Evolutionary conservation across 2,797 vertebrate species (phyloP).

Genomic region (Arremon brunneinucha): DNA sequence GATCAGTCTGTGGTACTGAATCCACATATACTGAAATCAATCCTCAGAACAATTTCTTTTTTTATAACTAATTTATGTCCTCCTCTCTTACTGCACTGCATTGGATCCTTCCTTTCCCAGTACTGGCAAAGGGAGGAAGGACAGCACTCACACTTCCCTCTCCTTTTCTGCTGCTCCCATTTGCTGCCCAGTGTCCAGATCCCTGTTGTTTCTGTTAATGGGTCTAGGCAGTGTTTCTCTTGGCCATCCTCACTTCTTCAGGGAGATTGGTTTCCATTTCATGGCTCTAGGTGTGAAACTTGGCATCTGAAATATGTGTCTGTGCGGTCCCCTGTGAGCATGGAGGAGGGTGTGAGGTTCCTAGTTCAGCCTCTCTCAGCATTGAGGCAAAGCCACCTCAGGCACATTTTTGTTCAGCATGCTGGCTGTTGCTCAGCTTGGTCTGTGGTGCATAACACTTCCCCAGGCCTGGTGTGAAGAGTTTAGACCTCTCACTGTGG

Average conservation of each 20-base stretch:
- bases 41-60: not conserved
- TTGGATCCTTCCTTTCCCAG: not conserved
- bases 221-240: not conserved
- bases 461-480: not conserved
- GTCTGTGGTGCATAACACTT: not conserved
- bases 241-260: not conserved
- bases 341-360: fast-evolving
- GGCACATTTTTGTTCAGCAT: not conserved
- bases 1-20: not conserved
- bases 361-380: not conserved
- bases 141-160: not conserved
- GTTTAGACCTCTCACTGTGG: not conserved
- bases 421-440: not conserved
- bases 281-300: not conserved
- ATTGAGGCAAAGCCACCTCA: not conserved
- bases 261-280: not conserved
- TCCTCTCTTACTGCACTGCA: not conserved
- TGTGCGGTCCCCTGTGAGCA: no score
- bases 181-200: not conserved
- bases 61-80: not conserved
- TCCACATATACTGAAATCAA: not conserved
- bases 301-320: not conserved
- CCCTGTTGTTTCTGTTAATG: not conserved
- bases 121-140: not conserved
- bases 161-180: not conserved